Conservation (phyloP, 2,888 invertebrate species). For the Theodoxus fluviatilis region DNA sequence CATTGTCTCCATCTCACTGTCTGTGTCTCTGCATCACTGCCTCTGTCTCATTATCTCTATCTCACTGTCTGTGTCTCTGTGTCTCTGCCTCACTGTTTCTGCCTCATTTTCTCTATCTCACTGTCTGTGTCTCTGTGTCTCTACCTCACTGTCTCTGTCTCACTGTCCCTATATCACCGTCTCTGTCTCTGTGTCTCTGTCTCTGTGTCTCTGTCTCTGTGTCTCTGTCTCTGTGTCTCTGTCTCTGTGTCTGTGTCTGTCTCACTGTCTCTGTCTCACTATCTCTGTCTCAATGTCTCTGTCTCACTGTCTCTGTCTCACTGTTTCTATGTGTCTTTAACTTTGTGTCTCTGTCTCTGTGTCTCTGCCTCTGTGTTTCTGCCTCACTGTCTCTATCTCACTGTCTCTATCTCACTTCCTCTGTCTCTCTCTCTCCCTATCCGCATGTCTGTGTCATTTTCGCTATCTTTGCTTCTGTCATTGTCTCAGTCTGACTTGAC, state of each 20-base stretch:
- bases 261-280: background rate
- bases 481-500: too few species aligned
- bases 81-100: background rate
- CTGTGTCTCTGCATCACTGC: background rate
- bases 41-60: background rate
- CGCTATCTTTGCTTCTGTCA: too few species aligned
- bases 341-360: constrained; percentile 23
- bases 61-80: background rate
- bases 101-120: background rate
- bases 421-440: too few species aligned
- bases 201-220: background rate
- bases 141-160: background rate
- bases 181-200: background rate
- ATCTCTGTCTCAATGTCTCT: background rate
- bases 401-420: too few species aligned
- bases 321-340: background rate
- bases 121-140: background rate
- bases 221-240: background rate
- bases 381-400: constrained; percentile 22
- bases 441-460: too few species aligned
- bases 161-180: background rate
- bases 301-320: background rate
- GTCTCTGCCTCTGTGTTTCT: constrained; percentile 21
- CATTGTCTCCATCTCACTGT: constrained; percentile 10
- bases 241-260: background rate